Evolutionary conservation across 2,113 vertebrate species (phyloP).

Genomic region (Sula dactylatra): DNA sequence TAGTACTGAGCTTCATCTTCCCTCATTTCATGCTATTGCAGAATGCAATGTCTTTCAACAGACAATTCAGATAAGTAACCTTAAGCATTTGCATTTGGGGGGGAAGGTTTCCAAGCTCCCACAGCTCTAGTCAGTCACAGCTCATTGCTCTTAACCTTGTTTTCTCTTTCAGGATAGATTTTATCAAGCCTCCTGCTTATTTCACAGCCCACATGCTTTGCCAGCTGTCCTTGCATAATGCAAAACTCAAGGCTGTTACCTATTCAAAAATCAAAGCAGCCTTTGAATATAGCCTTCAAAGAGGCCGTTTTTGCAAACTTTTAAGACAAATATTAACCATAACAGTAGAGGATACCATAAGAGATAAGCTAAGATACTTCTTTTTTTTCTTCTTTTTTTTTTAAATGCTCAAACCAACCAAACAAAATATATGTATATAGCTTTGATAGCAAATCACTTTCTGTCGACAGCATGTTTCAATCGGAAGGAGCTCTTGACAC

Average conservation of each 20-base stretch:
- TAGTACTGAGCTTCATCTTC: background rate
- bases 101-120: constrained; percentile 26
- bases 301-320: background rate
- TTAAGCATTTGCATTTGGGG: constrained; percentile 17
- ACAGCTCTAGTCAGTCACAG: constrained; percentile 49
- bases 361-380: background rate
- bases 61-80: background rate
- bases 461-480: constrained; percentile 31
- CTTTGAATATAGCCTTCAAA: background rate
- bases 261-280: constrained; percentile 15
- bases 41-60: background rate
- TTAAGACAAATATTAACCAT: background rate
- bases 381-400: background rate
- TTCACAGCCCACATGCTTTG: constrained; percentile 36
- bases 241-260: constrained; percentile 1
- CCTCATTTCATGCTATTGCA: background rate
- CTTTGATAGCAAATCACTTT: constrained; percentile 25
- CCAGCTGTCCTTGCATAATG: constrained; percentile 47
- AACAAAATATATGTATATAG: background rate
- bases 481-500: constrained; percentile 44
- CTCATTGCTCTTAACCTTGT: constrained; percentile 50
- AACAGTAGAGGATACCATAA: background rate
- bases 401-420: background rate
- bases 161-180: constrained; percentile 40
- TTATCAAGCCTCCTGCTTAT: constrained; percentile 26